Conservation (phyloP, 64 coral and sea anemone species). For the Montipora cactus region DNA sequence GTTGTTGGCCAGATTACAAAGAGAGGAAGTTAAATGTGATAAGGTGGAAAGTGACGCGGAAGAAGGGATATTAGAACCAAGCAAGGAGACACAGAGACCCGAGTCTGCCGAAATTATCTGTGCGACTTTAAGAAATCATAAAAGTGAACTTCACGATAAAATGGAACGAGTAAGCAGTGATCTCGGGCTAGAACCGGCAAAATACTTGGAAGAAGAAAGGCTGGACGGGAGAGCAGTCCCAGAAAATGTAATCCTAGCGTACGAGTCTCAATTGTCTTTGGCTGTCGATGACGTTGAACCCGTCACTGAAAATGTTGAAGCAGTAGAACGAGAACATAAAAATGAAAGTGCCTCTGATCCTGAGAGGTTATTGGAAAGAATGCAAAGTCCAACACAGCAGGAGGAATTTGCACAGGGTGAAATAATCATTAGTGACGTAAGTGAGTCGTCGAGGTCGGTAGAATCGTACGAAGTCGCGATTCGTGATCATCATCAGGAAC, state of each 20-base stretch:
- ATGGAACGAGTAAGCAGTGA: conserved; percentile 9
- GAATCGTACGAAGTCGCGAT: neutral
- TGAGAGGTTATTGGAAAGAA: neutral
- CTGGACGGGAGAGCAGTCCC: neutral
- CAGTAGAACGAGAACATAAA: conserved; percentile 29
- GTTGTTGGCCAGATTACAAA: conserved; percentile 38
- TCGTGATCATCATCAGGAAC: conserved; percentile 10
- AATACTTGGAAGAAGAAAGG: neutral
- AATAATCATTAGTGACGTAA: neutral
- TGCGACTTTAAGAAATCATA: neutral
- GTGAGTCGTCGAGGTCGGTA: neutral
- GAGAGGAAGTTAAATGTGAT: neutral
- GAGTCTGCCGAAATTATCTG: neutral
- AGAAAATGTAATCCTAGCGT: neutral
- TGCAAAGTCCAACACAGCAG: neutral
- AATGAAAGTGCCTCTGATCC: neutral
- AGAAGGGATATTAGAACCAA: neutral
- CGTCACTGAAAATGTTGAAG: conserved; percentile 24
- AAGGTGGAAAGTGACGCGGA: neutral
- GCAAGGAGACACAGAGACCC: neutral
- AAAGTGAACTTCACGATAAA: neutral
- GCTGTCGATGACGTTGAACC: neutral
- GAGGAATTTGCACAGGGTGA: neutral
- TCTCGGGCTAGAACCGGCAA: neutral
- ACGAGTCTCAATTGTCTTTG: neutral